A percentile compares a stretch with the other conserved stretches of the same genome.
Evolutionary conservation across 1,140 invertebrate genomes (phyloP).

Genomic region (Caenorhabditis brenneri): DNA sequence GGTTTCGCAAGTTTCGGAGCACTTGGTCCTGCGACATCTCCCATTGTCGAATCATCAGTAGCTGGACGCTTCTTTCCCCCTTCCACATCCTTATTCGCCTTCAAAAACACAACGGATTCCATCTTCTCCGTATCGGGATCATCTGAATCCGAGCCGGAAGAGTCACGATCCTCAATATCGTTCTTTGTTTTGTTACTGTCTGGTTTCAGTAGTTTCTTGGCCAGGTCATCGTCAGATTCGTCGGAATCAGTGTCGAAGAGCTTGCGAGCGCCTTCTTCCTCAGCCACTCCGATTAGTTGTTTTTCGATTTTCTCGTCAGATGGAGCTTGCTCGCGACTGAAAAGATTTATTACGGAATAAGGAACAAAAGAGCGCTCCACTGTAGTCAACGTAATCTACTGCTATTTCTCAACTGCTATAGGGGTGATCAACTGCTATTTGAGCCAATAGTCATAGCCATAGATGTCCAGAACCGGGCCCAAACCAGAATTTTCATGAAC

Average conservation of each 20-base stretch:
- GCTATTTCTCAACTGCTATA: too few species aligned
- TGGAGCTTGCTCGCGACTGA: slow-evolving; percentile 64
- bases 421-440: too few species aligned
- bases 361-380: neutral
- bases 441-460: too few species aligned
- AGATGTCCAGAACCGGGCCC: too few species aligned
- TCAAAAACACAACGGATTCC: slow-evolving; percentile 51
- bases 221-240: slow-evolving; percentile 49
- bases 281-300: slow-evolving; percentile 65
- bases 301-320: slow-evolving; percentile 68
- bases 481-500: too few species aligned
- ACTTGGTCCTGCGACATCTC: neutral
- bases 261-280: slow-evolving; percentile 65
- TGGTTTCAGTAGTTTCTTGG: slow-evolving; percentile 45
- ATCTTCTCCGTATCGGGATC: slow-evolving; percentile 64
- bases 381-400: too few species aligned
- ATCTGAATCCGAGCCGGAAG: slow-evolving; percentile 57
- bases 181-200: slow-evolving; percentile 49
- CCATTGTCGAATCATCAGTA: neutral
- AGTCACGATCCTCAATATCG: slow-evolving; percentile 59
- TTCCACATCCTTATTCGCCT: slow-evolving; percentile 18
- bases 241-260: slow-evolving; percentile 57
- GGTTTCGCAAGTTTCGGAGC: slow-evolving; percentile 49
- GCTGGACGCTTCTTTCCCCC: slow-evolving; percentile 41
- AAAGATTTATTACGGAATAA: neutral